phyloP scores from a whole-genome alignment of 2,888 invertebrate genomes.

The Cephus sareptanus region DNA sequence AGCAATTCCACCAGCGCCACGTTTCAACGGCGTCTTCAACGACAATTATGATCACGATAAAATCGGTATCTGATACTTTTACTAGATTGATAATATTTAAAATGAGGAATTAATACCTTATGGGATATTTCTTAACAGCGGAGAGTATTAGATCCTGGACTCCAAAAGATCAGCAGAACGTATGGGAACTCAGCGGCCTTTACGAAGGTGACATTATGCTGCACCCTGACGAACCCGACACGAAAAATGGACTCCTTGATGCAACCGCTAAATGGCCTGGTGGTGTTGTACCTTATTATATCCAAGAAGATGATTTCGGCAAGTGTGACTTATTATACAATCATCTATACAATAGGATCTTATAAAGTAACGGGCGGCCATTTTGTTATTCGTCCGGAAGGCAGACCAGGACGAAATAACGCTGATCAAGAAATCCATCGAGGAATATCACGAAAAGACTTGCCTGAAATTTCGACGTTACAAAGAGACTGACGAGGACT shows the following conservation, averaged over 20 bases:
- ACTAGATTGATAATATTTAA: slow-evolving; percentile 8
- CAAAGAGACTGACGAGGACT: slow-evolving; percentile 70
- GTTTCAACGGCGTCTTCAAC: slow-evolving; percentile 35
- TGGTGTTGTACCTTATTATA: slow-evolving; percentile 70
- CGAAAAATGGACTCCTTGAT: slow-evolving; percentile 66
- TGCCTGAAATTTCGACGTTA: slow-evolving; percentile 75
- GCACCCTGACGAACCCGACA: slow-evolving; percentile 51
- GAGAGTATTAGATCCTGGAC: slow-evolving; percentile 65
- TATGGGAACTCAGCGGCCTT: slow-evolving; percentile 71
- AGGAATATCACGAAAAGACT: slow-evolving; percentile 72
- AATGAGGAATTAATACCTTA: not conserved
- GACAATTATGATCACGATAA: slow-evolving; percentile 35
- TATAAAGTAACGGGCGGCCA: not conserved
- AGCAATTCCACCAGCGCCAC: slow-evolving; percentile 38
- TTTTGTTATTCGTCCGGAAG: not conserved
- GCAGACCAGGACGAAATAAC: slow-evolving; percentile 65
- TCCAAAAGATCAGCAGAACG: slow-evolving; percentile 65
- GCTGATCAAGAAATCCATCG: slow-evolving; percentile 70
- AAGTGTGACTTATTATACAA: slow-evolving; percentile 41
- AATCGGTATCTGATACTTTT: slow-evolving; percentile 36
- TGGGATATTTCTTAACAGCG: slow-evolving; percentile 19
- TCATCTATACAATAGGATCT: not conserved
- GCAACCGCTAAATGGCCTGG: slow-evolving; percentile 68
- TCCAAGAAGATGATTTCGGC: slow-evolving; percentile 69
- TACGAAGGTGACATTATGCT: slow-evolving; percentile 75